These are phyloP conservation scores for Hafferia zeledoni DNA, from an alignment of 2,797 vertebrate genomes.

Conservation along the genomic window DNA sequence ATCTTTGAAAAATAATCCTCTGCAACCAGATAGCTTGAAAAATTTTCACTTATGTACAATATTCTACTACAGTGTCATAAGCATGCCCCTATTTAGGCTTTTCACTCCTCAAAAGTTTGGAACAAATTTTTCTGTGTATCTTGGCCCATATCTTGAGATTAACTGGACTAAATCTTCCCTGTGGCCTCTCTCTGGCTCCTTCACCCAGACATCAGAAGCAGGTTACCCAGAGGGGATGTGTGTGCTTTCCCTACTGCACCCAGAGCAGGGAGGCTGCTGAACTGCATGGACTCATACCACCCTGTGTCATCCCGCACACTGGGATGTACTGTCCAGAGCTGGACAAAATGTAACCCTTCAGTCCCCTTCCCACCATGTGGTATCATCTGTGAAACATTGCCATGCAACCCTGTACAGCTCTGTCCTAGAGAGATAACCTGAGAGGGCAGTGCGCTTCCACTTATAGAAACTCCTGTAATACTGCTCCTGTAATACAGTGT, in stretches of 20 bases:
- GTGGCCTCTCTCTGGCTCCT: not conserved
- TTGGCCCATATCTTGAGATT: not conserved
- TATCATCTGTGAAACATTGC: not conserved
- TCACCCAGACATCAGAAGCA: not conserved
- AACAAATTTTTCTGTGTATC: not conserved
- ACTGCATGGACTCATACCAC: not conserved
- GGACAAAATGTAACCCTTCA: not conserved
- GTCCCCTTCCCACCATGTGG: not conserved
- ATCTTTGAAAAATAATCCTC: not conserved
- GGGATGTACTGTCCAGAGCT: not conserved
- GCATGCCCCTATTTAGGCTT: not conserved
- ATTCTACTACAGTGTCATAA: not conserved
- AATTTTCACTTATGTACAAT: not conserved
- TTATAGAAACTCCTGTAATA: not conserved
- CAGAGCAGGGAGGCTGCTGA: not conserved
- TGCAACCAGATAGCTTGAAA: not conserved
- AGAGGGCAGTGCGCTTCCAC: not conserved
- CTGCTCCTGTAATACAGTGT: not conserved
- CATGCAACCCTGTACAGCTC: not conserved
- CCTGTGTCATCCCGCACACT: rapidly evolving
- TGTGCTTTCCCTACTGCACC: too few relatives aligned
- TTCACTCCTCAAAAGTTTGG: not conserved
- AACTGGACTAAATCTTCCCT: not conserved
- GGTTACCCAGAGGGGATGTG: not conserved
- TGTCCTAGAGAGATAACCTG: not conserved